These are phyloP conservation scores for Sanderia malayensis DNA, from an alignment of 30 jellyfish, hydroid and myxozoan species.

Conservation along the genomic window DNA sequence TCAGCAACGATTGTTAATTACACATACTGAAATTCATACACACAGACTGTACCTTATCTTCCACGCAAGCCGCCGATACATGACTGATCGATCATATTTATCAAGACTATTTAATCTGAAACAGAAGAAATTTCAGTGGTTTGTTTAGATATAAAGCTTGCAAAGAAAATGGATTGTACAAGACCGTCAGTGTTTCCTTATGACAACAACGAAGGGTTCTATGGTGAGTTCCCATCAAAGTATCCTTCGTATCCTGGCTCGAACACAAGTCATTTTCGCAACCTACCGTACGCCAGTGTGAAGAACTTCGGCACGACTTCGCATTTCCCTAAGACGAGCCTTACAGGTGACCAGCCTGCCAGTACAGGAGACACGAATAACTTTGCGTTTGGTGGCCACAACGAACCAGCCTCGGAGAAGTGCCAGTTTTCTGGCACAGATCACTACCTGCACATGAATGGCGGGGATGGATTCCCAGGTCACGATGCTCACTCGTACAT, in stretches of 20 bases:
- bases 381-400: slow-evolving; percentile 36
- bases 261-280: slow-evolving; percentile 22
- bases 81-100: background rate
- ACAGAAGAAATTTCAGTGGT: too few species aligned
- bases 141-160: too few species aligned
- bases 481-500: slow-evolving; percentile 53
- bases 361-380: slow-evolving; percentile 21
- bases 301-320: too few species aligned
- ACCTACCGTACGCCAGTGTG: slow-evolving; percentile 27
- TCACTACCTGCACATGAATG: slow-evolving; percentile 31
- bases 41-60: background rate
- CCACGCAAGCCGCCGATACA: background rate
- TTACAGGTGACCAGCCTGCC: slow-evolving; percentile 19
- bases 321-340: too few species aligned
- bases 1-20: background rate
- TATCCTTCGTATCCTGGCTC: too few species aligned
- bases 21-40: background rate
- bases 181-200: slow-evolving; percentile 50
- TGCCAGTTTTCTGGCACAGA: slow-evolving; percentile 53
- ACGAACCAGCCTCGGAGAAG: slow-evolving; percentile 40
- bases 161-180: slow-evolving; percentile 53
- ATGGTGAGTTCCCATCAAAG: slow-evolving; percentile 38
- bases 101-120: too few species aligned
- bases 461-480: slow-evolving; percentile 12
- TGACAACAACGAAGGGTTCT: slow-evolving; percentile 42